phyloP scores from a whole-genome alignment of 2,888 invertebrate genomes.

The Orthosia incerta region DNA sequence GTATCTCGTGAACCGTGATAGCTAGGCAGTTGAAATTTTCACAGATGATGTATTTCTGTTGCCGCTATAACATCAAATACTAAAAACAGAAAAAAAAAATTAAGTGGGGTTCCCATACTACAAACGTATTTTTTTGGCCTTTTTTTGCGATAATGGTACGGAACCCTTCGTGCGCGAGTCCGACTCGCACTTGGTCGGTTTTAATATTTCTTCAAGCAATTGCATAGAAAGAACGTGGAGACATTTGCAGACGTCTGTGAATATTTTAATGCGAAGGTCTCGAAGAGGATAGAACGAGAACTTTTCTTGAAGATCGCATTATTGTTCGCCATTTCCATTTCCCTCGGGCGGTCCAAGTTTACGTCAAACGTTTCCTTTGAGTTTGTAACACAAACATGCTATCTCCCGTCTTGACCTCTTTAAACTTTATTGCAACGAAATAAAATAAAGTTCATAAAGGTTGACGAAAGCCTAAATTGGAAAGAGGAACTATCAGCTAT shows the following conservation, averaged over 20 bases:
- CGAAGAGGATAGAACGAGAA: slow-evolving; percentile 49
- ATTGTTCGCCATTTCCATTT: slow-evolving; percentile 64
- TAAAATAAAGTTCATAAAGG: slow-evolving; percentile 1
- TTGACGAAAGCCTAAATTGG: too few relatives aligned
- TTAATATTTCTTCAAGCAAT: neutral
- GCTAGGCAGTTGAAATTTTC: too few relatives aligned
- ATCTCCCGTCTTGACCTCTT: slow-evolving; percentile 47
- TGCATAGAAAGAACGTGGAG: neutral
- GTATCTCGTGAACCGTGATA: too few relatives aligned
- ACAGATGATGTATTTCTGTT: too few relatives aligned
- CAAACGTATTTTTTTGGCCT: too few relatives aligned
- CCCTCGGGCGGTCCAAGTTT: slow-evolving; percentile 50
- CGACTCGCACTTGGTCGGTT: neutral
- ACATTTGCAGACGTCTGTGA: slow-evolving; percentile 35
- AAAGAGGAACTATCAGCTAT: too few relatives aligned
- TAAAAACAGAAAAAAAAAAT: too few relatives aligned
- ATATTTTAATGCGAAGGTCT: slow-evolving; percentile 61
- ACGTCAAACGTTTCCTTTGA: slow-evolving; percentile 59
- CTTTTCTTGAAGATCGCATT: slow-evolving; percentile 62
- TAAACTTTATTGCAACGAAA: slow-evolving; percentile 35
- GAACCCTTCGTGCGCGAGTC: too few relatives aligned
- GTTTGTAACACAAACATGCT: slow-evolving; percentile 52
- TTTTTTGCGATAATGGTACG: too few relatives aligned
- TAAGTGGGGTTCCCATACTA: too few relatives aligned
- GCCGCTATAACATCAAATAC: too few relatives aligned